Percentiles rank a stretch among this genome's conserved stretches.
phyloP scores from a whole-genome alignment of 1,140 invertebrate species.

The Drosophila setifemur region DNA sequence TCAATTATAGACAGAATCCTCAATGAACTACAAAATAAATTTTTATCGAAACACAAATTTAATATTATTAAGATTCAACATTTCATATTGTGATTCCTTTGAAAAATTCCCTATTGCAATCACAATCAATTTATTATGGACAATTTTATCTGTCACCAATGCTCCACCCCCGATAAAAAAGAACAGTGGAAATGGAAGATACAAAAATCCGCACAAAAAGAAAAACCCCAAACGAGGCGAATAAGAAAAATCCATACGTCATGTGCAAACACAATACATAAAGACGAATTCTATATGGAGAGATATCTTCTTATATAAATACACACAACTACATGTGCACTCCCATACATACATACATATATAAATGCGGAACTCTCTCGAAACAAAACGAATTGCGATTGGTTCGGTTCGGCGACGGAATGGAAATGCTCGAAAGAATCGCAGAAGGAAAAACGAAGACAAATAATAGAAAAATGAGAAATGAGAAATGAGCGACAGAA shows the following conservation, averaged over 20 bases:
- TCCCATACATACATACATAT: slow-evolving; percentile 9
- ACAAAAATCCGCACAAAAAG: too few relatives aligned
- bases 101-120: too few relatives aligned
- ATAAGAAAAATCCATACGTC: slow-evolving; percentile 32
- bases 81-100: too few relatives aligned
- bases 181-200: too few relatives aligned
- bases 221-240: slow-evolving; percentile 18
- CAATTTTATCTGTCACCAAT: too few relatives aligned
- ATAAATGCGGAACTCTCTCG: background rate
- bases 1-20: too few relatives aligned
- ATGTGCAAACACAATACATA: slow-evolving; percentile 36
- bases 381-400: slow-evolving; percentile 38
- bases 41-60: too few relatives aligned
- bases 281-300: background rate
- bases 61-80: too few relatives aligned
- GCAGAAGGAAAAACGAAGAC: slow-evolving; percentile 47
- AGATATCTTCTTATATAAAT: slow-evolving; percentile 13
- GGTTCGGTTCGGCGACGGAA: slow-evolving; percentile 34
- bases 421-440: slow-evolving; percentile 47
- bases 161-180: too few relatives aligned
- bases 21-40: too few relatives aligned
- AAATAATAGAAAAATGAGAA: slow-evolving; percentile 51
- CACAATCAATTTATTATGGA: too few relatives aligned
- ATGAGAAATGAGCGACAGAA: slow-evolving; percentile 41
- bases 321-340: background rate